Base-by-base conservation (phyloP, 2,797 vertebrate genomes). In the Gallirallus australis region DNA sequence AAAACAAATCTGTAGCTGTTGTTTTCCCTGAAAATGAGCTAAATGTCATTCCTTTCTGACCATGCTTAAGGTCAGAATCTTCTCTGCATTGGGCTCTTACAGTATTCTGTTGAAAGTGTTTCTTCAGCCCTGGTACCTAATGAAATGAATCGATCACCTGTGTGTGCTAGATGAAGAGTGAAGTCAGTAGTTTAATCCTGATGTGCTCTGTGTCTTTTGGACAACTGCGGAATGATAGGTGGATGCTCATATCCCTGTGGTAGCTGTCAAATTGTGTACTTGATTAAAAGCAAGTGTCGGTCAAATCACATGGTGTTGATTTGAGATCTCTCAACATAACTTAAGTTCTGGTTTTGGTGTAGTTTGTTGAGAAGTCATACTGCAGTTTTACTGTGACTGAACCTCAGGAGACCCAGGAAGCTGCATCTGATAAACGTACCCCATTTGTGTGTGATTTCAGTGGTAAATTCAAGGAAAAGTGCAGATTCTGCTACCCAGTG, bases 71-170 rank as follows among this genome's bases (percentile, higher is more conserved):
- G 30, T 53, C 33, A 35, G 33, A 63, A 33, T 82, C 19, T 52
- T 57, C 20, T 73, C 11, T 82, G 12, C 4, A 0, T 78, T 68
- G 31, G 45, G 18, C 11, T 37, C 19, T 57, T 47, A 21, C 1
- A 28, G 24, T 42, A 48, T 12, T 68, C 54, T 35, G 30, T 35
- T 83, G 48, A 45, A 75, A 48, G 17, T 42, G 31, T 61, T 85
- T 68, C 42, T 71, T 56, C 23, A 85, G 30, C 27, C 9, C 28
- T 28, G 24, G 21, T 70, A 50, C 25, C 25, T 75, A 60, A 53
- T 79, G 56, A 89, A 60, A 53, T 79, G 56, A 89, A 86, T 90
- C 33, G 35, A 86, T 90, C 33, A 45, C 40, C 5, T 70, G 13
- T 64, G 28, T 69, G 16, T 64, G 20, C n/a, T 70, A 68, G 13